Evolutionary conservation across 2,888 invertebrate species (phyloP).

Genomic region (Linnaemya tessellans): DNA sequence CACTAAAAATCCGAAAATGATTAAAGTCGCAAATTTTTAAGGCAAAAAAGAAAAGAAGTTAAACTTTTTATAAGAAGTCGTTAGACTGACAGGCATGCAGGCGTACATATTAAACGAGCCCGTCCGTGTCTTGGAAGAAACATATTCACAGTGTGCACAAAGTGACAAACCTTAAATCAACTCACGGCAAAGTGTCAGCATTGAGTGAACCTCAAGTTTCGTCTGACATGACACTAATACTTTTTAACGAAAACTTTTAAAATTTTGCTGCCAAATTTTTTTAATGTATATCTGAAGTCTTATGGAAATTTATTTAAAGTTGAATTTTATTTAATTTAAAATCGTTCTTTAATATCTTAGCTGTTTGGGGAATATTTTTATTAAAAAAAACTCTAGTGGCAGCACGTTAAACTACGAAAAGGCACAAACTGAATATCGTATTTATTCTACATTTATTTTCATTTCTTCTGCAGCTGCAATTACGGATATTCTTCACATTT

Average conservation of each 20-base stretch:
- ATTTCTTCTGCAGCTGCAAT: too few species aligned
- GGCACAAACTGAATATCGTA: too few species aligned
- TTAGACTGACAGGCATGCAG: slow-evolving; percentile 1
- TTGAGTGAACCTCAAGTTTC: not conserved
- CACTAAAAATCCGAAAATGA: slow-evolving; percentile 26
- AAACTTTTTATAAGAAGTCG: slow-evolving; percentile 32
- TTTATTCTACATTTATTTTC: too few species aligned
- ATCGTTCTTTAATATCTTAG: too few species aligned
- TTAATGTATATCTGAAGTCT: too few species aligned
- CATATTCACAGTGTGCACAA: not conserved
- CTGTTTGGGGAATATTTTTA: too few species aligned
- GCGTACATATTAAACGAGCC: not conserved
- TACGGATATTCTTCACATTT: too few species aligned
- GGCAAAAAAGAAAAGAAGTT: slow-evolving; percentile 9
- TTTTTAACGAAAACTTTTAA: not conserved
- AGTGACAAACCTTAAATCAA: not conserved
- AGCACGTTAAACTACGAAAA: too few species aligned
- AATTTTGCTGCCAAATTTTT: not conserved
- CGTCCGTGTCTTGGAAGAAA: not conserved
- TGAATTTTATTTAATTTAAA: too few species aligned
- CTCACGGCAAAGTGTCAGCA: not conserved
- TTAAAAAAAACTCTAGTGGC: too few species aligned
- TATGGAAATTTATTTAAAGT: too few species aligned
- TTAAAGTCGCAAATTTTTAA: slow-evolving; percentile 44
- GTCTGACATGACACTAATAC: slow-evolving; percentile 12